Conservation (phyloP, 2,888 invertebrate species). For the Agrochola circellaris region DNA sequence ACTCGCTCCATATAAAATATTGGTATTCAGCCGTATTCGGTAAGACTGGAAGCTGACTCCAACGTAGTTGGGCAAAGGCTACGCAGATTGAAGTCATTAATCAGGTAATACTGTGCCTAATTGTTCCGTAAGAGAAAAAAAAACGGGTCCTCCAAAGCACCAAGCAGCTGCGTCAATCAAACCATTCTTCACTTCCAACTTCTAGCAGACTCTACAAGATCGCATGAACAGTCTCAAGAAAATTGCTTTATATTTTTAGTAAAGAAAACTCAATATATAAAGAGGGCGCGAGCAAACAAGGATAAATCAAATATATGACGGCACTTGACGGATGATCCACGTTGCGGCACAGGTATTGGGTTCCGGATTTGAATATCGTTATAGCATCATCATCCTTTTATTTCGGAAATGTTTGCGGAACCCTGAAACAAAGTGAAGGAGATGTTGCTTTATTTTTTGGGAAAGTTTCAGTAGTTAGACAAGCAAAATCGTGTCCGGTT, state of each 20-base stretch:
- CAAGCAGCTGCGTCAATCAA: background rate
- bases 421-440: conserved; percentile 8
- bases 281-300: conserved; percentile 45
- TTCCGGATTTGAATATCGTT: conserved; percentile 57
- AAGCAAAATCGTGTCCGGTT: too few relatives aligned
- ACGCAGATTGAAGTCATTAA: background rate
- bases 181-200: background rate
- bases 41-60: too few relatives aligned
- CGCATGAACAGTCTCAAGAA: conserved; percentile 12
- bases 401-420: conserved; percentile 35
- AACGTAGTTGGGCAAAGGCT: too few relatives aligned
- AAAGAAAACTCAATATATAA: conserved; percentile 45
- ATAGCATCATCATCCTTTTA: conserved; percentile 46
- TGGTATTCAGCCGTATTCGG: too few relatives aligned
- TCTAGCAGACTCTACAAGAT: background rate
- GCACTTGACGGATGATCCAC: conserved; percentile 58
- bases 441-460: conserved; percentile 16
- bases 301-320: conserved; percentile 62
- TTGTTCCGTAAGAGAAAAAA: background rate
- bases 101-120: background rate
- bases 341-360: conserved; percentile 32
- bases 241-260: conserved; percentile 50
- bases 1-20: too few relatives aligned
- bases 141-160: too few relatives aligned
- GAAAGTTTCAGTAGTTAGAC: too few relatives aligned